phyloP scores from a whole-genome alignment of 2,113 vertebrate genomes.

The Micronycteris hirsuta region DNA sequence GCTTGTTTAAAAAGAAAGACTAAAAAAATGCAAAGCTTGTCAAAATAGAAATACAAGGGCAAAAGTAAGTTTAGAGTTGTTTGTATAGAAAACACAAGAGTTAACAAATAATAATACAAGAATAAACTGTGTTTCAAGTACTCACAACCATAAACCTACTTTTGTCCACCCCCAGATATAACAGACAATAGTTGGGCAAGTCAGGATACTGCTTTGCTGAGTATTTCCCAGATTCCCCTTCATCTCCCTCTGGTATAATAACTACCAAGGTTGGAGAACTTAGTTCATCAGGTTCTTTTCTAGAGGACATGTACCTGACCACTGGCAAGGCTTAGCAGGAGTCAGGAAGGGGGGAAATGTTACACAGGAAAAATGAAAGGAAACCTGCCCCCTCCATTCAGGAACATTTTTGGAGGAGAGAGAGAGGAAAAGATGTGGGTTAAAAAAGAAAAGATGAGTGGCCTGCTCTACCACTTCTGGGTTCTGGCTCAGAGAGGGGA shows the following conservation, averaged over 20 bases:
- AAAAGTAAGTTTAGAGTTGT: not conserved
- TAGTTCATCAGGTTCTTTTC: not conserved
- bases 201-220: not conserved
- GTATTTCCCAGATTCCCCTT: not conserved
- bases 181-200: not conserved
- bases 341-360: not conserved
- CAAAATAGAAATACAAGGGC: slow-evolving; percentile 6
- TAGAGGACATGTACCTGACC: not conserved
- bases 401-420: not conserved
- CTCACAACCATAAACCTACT: not conserved
- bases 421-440: not conserved
- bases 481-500: not conserved
- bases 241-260: not conserved
- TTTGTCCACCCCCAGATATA: not conserved
- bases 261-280: not conserved
- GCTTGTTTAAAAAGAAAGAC: not conserved
- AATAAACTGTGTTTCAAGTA: not conserved
- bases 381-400: not conserved
- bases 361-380: not conserved
- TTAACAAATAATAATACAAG: not conserved
- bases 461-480: not conserved
- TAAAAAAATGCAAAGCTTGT: not conserved
- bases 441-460: not conserved
- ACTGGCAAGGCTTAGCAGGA: not conserved
- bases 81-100: not conserved